Conservation (phyloP, 2,888 invertebrate species). For the Melinaea menophilus region DNA sequence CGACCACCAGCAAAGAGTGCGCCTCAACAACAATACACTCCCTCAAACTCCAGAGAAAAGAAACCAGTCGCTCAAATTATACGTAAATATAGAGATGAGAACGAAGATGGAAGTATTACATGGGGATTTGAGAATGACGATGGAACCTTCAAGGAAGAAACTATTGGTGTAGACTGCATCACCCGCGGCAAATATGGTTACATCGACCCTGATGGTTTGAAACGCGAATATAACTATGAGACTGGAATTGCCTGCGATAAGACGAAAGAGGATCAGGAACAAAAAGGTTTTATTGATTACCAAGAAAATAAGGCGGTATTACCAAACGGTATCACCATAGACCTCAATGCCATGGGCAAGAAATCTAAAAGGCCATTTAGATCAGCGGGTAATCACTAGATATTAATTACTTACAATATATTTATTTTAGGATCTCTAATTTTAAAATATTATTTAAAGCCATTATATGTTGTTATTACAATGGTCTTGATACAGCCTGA, state of each 20-base stretch:
- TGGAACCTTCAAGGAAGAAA: constrained; percentile 91
- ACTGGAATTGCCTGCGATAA: constrained; percentile 86
- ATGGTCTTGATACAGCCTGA: constrained; percentile 42
- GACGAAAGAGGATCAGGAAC: constrained; percentile 72
- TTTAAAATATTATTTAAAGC: constrained; percentile 52
- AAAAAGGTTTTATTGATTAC: constrained; percentile 84
- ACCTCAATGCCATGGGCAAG: constrained; percentile 83
- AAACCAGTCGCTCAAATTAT: constrained; percentile 85
- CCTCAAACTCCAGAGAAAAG: constrained; percentile 68
- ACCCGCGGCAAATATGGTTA: constrained; percentile 90
- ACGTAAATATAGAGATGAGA: constrained; percentile 86
- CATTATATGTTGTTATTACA: constrained; percentile 30
- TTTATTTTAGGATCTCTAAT: constrained; percentile 69
- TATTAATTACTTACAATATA: constrained; percentile 48
- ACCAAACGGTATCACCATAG: constrained; percentile 84
- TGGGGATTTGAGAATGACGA: constrained; percentile 95
- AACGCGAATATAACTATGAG: constrained; percentile 89
- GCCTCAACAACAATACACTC: constrained; percentile 65
- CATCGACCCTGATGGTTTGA: constrained; percentile 88
- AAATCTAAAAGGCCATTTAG: constrained; percentile 83
- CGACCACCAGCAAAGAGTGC: constrained; percentile 60
- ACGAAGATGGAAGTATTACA: constrained; percentile 88
- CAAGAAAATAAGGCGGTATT: constrained; percentile 85
- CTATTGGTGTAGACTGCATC: constrained; percentile 86
- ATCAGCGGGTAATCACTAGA: constrained; percentile 71